These are phyloP conservation scores for Ichneumon xanthorius DNA, from an alignment of 2,888 invertebrate species.

Conservation along the genomic window DNA sequence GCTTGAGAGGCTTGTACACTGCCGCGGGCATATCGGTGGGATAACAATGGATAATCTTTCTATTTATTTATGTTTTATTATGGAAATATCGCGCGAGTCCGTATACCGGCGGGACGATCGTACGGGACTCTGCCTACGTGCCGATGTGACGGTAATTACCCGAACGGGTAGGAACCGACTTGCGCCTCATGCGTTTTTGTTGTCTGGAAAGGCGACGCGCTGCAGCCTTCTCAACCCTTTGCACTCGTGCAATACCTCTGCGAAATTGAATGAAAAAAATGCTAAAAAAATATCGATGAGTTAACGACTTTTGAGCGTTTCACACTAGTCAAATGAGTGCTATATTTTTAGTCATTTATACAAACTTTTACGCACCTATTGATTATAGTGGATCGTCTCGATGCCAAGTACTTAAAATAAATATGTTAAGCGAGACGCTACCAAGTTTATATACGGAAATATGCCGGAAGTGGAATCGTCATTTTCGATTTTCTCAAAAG, in stretches of 20 bases:
- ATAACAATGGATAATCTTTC: slow-evolving; percentile 55
- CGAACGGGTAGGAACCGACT: slow-evolving; percentile 1
- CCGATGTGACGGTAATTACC: slow-evolving; percentile 38
- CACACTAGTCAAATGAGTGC: too few species aligned
- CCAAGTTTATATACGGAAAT: too few species aligned
- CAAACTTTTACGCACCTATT: too few species aligned
- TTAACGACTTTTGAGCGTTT: too few species aligned
- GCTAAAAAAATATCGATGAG: too few species aligned
- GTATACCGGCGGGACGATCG: slow-evolving; percentile 6
- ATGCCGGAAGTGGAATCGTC: too few species aligned
- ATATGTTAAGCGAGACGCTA: too few species aligned
- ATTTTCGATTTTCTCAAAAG: too few species aligned
- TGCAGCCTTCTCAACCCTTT: not conserved
- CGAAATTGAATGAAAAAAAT: not conserved
- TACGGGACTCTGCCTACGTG: slow-evolving; percentile 21
- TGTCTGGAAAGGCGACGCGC: slow-evolving; percentile 1
- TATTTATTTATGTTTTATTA: not conserved
- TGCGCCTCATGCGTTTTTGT: slow-evolving; percentile 4
- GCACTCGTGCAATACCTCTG: not conserved
- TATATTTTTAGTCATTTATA: too few species aligned
- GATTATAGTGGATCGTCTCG: too few species aligned
- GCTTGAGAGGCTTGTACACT: not conserved
- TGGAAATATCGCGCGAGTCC: slow-evolving; percentile 12
- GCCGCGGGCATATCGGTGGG: slow-evolving; percentile 5
- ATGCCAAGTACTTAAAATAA: too few species aligned